These are phyloP conservation scores for Listrodromus nycthemerus DNA, from an alignment of 2,888 invertebrate genomes.

Conservation along the genomic window DNA sequence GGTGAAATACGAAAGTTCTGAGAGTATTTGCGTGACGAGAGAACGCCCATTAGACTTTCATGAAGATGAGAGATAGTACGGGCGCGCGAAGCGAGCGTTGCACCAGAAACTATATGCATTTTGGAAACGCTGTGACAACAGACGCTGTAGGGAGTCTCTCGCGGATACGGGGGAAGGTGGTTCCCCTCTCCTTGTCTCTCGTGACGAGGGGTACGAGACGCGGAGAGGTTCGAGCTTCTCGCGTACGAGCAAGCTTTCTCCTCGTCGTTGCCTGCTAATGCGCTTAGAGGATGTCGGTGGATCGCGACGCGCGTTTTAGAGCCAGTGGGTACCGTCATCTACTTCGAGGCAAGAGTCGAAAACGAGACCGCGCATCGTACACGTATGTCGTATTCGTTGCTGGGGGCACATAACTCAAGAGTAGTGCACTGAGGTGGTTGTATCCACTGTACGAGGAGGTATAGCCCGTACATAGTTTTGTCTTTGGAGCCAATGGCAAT, in stretches of 20 bases:
- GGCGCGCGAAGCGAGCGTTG: constrained; percentile 15
- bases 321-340: constrained; percentile 21
- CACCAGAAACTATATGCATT: constrained; percentile 36
- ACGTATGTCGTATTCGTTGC: constrained; percentile 24
- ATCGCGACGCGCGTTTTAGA: constrained; percentile 7
- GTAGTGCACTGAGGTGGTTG: constrained; percentile 27
- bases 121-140: constrained; percentile 40
- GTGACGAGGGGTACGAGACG: constrained; percentile 19
- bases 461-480: not conserved
- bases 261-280: constrained; percentile 40
- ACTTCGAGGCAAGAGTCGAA: constrained; percentile 7
- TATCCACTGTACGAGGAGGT: not conserved
- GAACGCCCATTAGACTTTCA: constrained; percentile 44
- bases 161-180: constrained; percentile 13
- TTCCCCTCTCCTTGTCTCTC: not conserved
- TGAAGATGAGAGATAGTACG: constrained; percentile 30
- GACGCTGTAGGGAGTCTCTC: constrained; percentile 24
- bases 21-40: constrained; percentile 26
- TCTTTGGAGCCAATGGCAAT: constrained; percentile 2
- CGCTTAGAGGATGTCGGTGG: constrained; percentile 34
- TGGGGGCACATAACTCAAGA: constrained; percentile 35
- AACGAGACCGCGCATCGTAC: not conserved
- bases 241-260: constrained; percentile 16
- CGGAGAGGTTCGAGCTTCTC: constrained; percentile 34
- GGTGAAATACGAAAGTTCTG: constrained; percentile 5